Conservation (phyloP, 2,888 invertebrate genomes). For the Blera fallax region DNA sequence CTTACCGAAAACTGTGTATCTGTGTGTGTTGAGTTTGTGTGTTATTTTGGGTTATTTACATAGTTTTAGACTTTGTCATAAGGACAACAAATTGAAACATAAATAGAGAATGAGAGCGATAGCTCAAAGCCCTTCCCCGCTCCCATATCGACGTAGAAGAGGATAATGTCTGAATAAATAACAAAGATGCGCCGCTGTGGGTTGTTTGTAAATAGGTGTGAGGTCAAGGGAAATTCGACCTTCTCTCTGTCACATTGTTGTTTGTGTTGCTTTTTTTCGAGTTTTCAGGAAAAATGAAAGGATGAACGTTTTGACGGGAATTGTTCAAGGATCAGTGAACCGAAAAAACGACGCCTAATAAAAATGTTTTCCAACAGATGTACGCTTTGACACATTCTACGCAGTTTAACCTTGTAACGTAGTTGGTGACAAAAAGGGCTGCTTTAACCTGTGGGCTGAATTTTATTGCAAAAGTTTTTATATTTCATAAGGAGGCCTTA, state of each 20-base stretch:
- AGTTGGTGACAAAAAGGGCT: neutral
- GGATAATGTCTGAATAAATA: constrained; percentile 35
- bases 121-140: neutral
- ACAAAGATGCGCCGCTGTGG: neutral
- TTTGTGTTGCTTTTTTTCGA: neutral
- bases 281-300: neutral
- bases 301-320: constrained; percentile 1
- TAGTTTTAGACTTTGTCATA: constrained; percentile 26
- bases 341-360: neutral
- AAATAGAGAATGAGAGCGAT: neutral
- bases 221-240: neutral
- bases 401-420: neutral
- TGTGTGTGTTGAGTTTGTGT: constrained; percentile 33
- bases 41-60: constrained; percentile 27
- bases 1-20: neutral
- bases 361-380: constrained; percentile 27
- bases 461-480: neutral
- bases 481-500: neutral
- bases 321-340: constrained; percentile 21
- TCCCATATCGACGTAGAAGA: neutral
- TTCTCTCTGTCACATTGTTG: neutral
- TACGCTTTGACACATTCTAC: neutral
- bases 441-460: neutral
- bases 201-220: constrained; percentile 28
- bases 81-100: constrained; percentile 29